A percentile compares a stretch with the other conserved stretches of the same genome.
These are phyloP conservation scores for Cryptoleucopteryx plumbea DNA, from an alignment of 2,113 vertebrate genomes.

Conservation along the genomic window DNA sequence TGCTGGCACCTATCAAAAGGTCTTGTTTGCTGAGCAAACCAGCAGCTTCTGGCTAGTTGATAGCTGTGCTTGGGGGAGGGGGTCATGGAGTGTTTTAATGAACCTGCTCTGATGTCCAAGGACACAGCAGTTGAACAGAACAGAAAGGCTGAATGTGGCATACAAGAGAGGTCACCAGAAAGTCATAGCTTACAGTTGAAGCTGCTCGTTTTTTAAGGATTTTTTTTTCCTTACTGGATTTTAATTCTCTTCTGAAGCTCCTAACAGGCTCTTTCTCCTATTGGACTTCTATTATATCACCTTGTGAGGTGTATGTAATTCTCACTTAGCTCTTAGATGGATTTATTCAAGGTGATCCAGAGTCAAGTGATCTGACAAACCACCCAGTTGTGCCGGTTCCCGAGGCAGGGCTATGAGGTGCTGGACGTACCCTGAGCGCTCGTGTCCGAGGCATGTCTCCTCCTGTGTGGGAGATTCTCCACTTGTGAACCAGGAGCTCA, in stretches of 20 bases:
- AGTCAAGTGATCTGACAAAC: background rate
- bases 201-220: background rate
- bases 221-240: background rate
- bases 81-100: background rate
- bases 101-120: background rate
- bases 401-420: background rate
- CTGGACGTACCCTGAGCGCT: background rate
- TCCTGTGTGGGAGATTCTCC: background rate
- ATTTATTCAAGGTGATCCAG: background rate
- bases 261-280: background rate
- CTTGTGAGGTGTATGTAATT: background rate
- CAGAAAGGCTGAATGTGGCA: background rate
- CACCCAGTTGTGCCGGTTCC: background rate
- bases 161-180: background rate
- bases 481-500: background rate
- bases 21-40: constrained; percentile 16
- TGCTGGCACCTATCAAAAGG: background rate
- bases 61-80: background rate
- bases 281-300: background rate
- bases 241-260: background rate
- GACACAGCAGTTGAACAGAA: background rate
- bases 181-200: background rate
- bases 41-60: background rate
- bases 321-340: background rate
- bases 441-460: rapidly evolving